Percentiles rank a stretch among this genome's conserved stretches.
These are phyloP conservation scores for Imbricaverruca yamaguchii DNA, from an alignment of 2,888 invertebrate species.

Conservation along the genomic window DNA sequence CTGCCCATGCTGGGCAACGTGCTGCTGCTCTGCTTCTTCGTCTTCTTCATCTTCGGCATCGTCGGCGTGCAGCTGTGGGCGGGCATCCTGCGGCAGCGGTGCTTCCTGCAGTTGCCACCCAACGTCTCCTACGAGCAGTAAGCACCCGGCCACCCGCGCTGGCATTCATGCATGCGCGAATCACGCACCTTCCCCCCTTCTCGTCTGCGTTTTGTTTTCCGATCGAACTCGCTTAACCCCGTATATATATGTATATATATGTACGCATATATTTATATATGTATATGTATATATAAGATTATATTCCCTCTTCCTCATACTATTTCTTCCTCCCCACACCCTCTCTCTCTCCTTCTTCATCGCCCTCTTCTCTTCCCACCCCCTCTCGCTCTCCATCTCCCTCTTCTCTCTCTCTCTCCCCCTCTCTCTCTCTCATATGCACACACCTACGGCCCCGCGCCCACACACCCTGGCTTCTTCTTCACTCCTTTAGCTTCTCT, in stretches of 20 bases:
- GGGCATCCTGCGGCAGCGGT: constrained; percentile 89
- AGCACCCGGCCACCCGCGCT: constrained; percentile 44
- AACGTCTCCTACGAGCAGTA: constrained; percentile 66
- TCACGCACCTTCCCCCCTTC: constrained; percentile 22
- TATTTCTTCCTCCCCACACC: neutral
- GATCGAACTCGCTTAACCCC: neutral
- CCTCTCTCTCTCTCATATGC: no score
- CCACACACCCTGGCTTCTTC: no score
- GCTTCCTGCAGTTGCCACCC: constrained; percentile 67
- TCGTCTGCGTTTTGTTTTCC: constrained; percentile 16
- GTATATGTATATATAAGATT: no score
- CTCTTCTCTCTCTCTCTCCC: no score
- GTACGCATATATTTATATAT: no score
- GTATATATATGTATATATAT: no score
- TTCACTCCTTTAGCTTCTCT: no score
- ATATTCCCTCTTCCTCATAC: neutral
- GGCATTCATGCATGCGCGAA: neutral
- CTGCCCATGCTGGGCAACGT: constrained; percentile 99
- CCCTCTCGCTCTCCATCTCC: no score
- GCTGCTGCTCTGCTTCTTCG: constrained; percentile 92
- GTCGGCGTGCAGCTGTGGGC: constrained; percentile 99
- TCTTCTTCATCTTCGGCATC: constrained; percentile 99
- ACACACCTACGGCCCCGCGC: no score
- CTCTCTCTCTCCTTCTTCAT: no score
- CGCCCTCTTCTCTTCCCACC: no score